Evolutionary conservation across 2,888 invertebrate species (phyloP), one percentile per base, ranked within the genome.

Genomic region (Eucera pruinosa): DNA sequence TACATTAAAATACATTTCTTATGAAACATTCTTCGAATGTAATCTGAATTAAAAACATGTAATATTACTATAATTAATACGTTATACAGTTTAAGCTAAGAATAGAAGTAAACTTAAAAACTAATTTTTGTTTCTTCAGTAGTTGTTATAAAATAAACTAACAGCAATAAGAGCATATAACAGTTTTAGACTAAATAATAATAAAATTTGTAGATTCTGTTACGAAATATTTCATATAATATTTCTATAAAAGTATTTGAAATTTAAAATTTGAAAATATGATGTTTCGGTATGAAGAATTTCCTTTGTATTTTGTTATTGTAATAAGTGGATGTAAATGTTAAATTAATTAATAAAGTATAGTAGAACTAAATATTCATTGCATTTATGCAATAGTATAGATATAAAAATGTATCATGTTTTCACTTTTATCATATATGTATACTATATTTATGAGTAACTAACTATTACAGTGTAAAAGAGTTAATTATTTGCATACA

Each of bases 61-160:
- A 58, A 43, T 13, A n/a, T 15, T 7, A 43, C 27, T 30, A 58
- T 18, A 27, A 58, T 13, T 27, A 58, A 58, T 58, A 58, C 18
- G 30, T 58, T 27, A 45, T 45, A 27, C 47, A 36, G 33, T 6
- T 47, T 47, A 11, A 47, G 18, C n/a, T 61, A n/a, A n/a, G 47
- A 23, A 33, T 33, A 48, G 36, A 20, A 43, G 45, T 45, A 45
- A 30, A 13, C 6, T 13, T 45, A 45, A 60, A 43, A 45, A 13
- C 2, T n/a, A n/a, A n/a, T n/a, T n/a, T n/a, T n/a, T n/a, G n/a
- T n/a, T n/a, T n/a, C n/a, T n/a, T n/a, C n/a, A n/a, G n/a, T n/a
- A n/a, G n/a, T n/a, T n/a, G n/a, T n/a, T n/a, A n/a, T n/a, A n/a
- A n/a, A n/a, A n/a, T n/a, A n/a, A n/a, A n/a, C n/a, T n/a, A n/a